Base-by-base conservation (phyloP, 2,797 vertebrate genomes). In the Mormyrops boulengeri region DNA sequence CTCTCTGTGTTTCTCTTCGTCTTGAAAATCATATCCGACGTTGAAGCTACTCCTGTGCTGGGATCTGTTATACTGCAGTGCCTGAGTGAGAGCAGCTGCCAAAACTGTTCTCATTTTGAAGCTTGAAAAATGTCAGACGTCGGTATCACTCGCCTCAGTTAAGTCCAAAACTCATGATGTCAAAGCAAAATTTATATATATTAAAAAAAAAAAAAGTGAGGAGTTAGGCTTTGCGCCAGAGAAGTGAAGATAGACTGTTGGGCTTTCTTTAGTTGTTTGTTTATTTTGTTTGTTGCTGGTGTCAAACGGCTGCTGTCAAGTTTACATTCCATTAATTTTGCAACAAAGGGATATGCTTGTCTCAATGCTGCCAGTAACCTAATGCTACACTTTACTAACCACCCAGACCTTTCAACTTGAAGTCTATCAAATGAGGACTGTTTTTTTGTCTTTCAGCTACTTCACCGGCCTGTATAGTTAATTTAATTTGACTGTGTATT, bases 31-130 rank as follows among this genome's bases (percentile, higher is more conserved):
- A 47, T 82, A 85, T 53, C n/a, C 47, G 55, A 88, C 4, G 11
- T 41, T 8, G 55, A 47, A 90, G 44, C 34, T 30, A 3, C 53
- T 88, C n/a, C 88, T 14, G 26, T 66, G 84, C 6, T 30, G 7
- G 30, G 34, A 82, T 88, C 66, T 41, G 47, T 53, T 26, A 26
- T 41, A 14, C 88, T 19, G 53, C 88, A 85, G 80, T 88, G 88
- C 89, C 80, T 85, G 30, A 85, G 77, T 86, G 77, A 41, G 38
- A 85, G 66, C 73, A 55, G 88, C 89, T 89, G 88, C 84, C 89
- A 91, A 84, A 90, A 91, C 19, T 49, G 41, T 73, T 86, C 30
- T 41, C 19, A 19, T 53, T 62, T 60, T 34, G 30, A 41, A 41
- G 11, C 30, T n/a, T 30, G 86, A n/a, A n/a, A 87, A 41, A 57